Percentiles rank a stretch among this genome's conserved stretches.
Conservation (phyloP, 1,140 invertebrate species). For the Mycetomoellerius zeteki region DNA sequence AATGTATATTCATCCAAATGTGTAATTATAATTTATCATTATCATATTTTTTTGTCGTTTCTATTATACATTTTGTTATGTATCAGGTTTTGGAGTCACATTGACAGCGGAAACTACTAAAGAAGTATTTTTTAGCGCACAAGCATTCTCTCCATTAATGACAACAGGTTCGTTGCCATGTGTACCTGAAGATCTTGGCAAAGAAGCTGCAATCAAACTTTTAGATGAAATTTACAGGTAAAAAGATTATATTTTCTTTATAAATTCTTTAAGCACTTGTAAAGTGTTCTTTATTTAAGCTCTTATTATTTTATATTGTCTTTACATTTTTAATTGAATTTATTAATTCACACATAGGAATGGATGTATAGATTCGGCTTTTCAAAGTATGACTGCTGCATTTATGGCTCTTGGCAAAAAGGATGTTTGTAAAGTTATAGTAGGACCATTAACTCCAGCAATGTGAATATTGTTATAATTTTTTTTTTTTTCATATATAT, state of each 20-base stretch:
- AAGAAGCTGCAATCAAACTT: slow-evolving; percentile 92
- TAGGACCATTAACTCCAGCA: slow-evolving; percentile 91
- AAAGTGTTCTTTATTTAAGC: neutral
- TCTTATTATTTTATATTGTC: neutral
- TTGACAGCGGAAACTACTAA: slow-evolving; percentile 97
- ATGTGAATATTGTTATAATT: slow-evolving; percentile 86
- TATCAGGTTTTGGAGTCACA: slow-evolving; percentile 94
- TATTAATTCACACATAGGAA: slow-evolving; percentile 86
- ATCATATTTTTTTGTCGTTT: slow-evolving; percentile 13
- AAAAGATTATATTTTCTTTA: neutral
- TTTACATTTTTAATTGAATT: too few relatives aligned
- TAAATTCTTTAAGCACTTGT: too few relatives aligned
- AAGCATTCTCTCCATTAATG: slow-evolving; percentile 87
- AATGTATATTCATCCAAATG: neutral
- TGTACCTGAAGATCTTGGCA: slow-evolving; percentile 96
- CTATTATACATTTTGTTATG: slow-evolving; percentile 43
- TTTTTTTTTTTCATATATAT: neutral
- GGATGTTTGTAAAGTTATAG: slow-evolving; percentile 96
- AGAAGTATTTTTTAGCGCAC: slow-evolving; percentile 92
- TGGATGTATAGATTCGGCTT: slow-evolving; percentile 96
- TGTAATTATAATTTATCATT: neutral
- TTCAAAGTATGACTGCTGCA: slow-evolving; percentile 94
- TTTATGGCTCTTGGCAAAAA: slow-evolving; percentile 98
- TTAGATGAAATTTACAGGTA: slow-evolving; percentile 95
- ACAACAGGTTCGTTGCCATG: slow-evolving; percentile 87